Percentiles rank a stretch among this genome's conserved stretches.
These are phyloP conservation scores for Apodemia mormo DNA, from an alignment of 2,888 invertebrate species.

Conservation along the genomic window DNA sequence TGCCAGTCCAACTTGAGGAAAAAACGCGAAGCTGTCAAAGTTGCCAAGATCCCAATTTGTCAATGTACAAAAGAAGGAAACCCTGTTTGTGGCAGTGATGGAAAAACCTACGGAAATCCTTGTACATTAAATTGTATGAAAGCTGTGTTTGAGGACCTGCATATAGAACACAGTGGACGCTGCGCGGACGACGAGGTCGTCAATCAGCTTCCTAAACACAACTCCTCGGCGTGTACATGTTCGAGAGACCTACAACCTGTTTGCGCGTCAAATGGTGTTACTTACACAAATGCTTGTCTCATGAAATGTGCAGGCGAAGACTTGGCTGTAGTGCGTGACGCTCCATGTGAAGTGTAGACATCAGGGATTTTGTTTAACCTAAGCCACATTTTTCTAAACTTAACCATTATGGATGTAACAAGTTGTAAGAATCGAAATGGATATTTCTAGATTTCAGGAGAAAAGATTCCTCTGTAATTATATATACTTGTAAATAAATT, in stretches of 20 bases:
- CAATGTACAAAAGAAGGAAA: slow-evolving; percentile 34
- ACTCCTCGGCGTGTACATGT: slow-evolving; percentile 39
- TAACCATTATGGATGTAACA: too few relatives aligned
- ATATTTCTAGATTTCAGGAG: too few relatives aligned
- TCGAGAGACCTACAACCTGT: slow-evolving; percentile 62
- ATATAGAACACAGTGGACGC: slow-evolving; percentile 33
- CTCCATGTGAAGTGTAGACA: slow-evolving; percentile 31
- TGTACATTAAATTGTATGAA: slow-evolving; percentile 40
- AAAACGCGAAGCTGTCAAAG: slow-evolving; percentile 11
- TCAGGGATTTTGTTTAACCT: background rate
- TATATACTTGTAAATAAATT: too few relatives aligned
- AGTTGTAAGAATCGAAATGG: too few relatives aligned
- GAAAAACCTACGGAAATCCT: slow-evolving; percentile 45
- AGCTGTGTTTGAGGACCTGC: slow-evolving; percentile 35
- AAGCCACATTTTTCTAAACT: background rate
- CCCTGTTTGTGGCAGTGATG: slow-evolving; percentile 50
- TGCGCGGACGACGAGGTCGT: slow-evolving; percentile 27
- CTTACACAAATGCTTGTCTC: slow-evolving; percentile 86
- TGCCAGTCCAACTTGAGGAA: background rate
- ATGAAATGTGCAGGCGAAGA: slow-evolving; percentile 66
- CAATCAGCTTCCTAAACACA: background rate
- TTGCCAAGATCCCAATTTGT: slow-evolving; percentile 36
- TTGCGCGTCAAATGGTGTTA: slow-evolving; percentile 86
- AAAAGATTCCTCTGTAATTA: too few relatives aligned
- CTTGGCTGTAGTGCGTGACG: slow-evolving; percentile 30